These are phyloP conservation scores for Thinocorus orbignyianus DNA, from an alignment of 2,113 vertebrate species.

Conservation along the genomic window DNA sequence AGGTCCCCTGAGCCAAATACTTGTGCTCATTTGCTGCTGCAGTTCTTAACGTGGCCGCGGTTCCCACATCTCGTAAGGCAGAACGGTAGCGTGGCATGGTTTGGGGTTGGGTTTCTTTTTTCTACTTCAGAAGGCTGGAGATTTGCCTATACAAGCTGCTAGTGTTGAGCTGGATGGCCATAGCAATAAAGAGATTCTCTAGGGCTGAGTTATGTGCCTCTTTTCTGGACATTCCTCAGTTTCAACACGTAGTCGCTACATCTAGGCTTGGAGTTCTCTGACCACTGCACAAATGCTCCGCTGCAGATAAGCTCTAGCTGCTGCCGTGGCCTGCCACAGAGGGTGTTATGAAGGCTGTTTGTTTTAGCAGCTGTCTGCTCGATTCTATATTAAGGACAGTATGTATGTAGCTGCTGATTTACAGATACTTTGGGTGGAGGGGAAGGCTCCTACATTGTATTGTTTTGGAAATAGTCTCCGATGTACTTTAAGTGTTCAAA, in stretches of 20 bases:
- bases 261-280: background rate
- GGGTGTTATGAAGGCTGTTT: background rate
- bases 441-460: conserved; percentile 32
- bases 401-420: conserved; percentile 16
- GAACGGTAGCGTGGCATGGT: accelerated
- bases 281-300: background rate
- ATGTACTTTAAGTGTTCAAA: conserved; percentile 66
- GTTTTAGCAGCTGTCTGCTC: conserved; percentile 11
- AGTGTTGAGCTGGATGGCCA: conserved; percentile 35
- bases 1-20: background rate
- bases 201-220: background rate
- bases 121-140: background rate
- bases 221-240: conserved; percentile 1
- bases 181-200: conserved; percentile 31
- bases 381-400: background rate
- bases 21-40: background rate
- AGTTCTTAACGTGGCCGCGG: background rate
- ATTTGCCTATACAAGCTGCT: background rate
- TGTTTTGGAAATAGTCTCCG: conserved; percentile 62
- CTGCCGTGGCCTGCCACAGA: conserved; percentile 12
- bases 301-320: background rate
- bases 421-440: conserved; percentile 13
- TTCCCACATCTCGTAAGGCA: background rate
- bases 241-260: background rate
- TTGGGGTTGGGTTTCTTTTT: background rate